Base-by-base conservation (phyloP, 2,797 vertebrate genomes). In the Oreortyx pictus region DNA sequence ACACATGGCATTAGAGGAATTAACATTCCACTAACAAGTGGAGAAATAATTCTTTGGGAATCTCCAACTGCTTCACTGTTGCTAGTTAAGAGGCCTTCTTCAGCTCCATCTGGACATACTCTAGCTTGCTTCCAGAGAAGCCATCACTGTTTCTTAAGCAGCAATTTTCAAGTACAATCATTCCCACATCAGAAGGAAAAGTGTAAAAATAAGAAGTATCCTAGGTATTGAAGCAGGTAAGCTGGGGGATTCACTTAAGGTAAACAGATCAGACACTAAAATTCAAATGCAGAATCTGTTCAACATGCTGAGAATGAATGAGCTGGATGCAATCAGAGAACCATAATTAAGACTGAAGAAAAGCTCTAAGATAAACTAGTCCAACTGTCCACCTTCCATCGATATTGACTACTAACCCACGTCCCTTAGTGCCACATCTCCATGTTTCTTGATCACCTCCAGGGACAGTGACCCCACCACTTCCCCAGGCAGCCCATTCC, bases 41-140 rank as follows among this genome's bases (percentile, higher is more conserved):
- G 16, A 90, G 33, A 90, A 92, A 83, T 74, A 86, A 75, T 83
- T 89, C 27, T 82, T 87, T 78, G 62, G 37, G n/a, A 94, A 65
- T 11, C 20, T 71, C 27, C 25, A 50, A 68, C 81, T 44, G 41
- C 66, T 82, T 77, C 56, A 19, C 29, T 52, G 25, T 29, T 77
- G 29, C 65, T 71, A 31, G 27, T 23, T 77, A 74, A 85, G 2
- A 41, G 41, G 2, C 35, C 24, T n/a, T 47, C 68, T 76, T 81
- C 52, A 52, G 8, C 29, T 67, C 67, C 79, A 80, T 57, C 52
- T 49, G 23, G 80, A 31, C 27, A 2, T 11, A 37, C 8, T 35
- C 31, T 41, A 82, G 37, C 22, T 73, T 75, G 16, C 56, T 89
- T 87, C 44, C 46, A 76, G 24, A 56, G 14, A 80, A 79, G 35